Conservation (phyloP, 1,140 invertebrate genomes). For the Onthophagus taurus region DNA sequence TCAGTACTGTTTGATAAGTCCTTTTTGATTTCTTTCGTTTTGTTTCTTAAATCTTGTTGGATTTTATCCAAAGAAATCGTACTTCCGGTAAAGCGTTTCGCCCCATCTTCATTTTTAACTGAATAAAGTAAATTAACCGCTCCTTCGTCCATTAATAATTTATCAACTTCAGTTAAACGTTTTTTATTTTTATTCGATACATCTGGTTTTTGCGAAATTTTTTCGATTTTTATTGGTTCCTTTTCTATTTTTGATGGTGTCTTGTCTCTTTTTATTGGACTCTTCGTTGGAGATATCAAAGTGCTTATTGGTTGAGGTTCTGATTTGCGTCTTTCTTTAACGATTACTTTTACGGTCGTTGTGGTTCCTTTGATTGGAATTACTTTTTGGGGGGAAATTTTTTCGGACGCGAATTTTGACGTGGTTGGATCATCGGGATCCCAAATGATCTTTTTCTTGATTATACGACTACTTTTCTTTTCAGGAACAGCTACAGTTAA, state of each 20-base stretch:
- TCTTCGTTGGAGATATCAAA: slow-evolving; percentile 8
- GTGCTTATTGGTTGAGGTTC: neutral
- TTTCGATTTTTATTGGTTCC: neutral
- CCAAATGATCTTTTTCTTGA: slow-evolving; percentile 59
- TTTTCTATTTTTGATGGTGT: slow-evolving; percentile 2
- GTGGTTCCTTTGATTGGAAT: slow-evolving; percentile 16
- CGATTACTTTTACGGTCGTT: slow-evolving; percentile 17
- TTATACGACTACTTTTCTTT: slow-evolving; percentile 42
- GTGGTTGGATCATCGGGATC: slow-evolving; percentile 50
- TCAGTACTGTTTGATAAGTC: slow-evolving; percentile 31
- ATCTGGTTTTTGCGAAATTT: neutral
- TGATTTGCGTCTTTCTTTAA: neutral
- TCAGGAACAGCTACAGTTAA: slow-evolving; percentile 3
- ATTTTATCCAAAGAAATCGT: slow-evolving; percentile 42
- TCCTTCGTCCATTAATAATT: slow-evolving; percentile 71
- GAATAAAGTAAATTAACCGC: slow-evolving; percentile 77
- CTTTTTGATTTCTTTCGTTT: slow-evolving; percentile 40
- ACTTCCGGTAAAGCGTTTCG: slow-evolving; percentile 30
- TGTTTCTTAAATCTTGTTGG: slow-evolving; percentile 42
- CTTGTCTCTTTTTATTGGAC: neutral
- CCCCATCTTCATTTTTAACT: slow-evolving; percentile 48
- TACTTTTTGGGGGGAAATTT: neutral
- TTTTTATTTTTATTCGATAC: slow-evolving; percentile 29
- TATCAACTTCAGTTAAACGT: slow-evolving; percentile 60
- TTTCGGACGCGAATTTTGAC: slow-evolving; percentile 10